Evolutionary conservation across 2,113 vertebrate species (phyloP), one percentile per base, ranked within the genome.

Genomic region (Origma solitaria): DNA sequence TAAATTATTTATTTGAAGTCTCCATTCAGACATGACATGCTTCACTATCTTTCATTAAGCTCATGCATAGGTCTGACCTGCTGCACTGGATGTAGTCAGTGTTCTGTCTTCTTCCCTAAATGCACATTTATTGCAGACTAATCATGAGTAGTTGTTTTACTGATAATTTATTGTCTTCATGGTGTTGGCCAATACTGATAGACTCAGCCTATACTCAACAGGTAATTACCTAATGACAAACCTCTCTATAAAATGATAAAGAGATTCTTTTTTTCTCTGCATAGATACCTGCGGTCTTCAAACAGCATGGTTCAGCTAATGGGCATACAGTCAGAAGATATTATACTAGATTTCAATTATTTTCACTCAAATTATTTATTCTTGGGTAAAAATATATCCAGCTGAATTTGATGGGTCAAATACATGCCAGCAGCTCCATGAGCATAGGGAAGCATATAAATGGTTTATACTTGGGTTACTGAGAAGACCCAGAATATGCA

Each of bases 1-100:
- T 96, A 95, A 96, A 96, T 95, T 91, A 96, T 97, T 97, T 94
- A 97, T 96, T 25, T 92, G 91, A 94, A 84, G 47, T 71, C 65
- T 95, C 80, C 62, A 45, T 82, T 94, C 84, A 91, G 84, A 94
- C 42, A 88, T 45, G 79, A 71, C 87, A 50, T 82, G 72, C 25
- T 94, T 94, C 61, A 35, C 61, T 91, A 30, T 87, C 60, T 88
- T 88, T 91, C 79, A 92, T 94, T 96, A 95, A 81, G 61, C 42
- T 65, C 53, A 40, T 33, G 38, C 42, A 53, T 13, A 76, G 72
- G 38, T 70, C 57, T 94, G 91, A 87, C 57, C 76, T 91, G 30
- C 88, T 96, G 64, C n/a, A 13, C 66, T 85, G 56, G 13, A 68
- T 94, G 50, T 91, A 61, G 60, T 79, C 60, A 68, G 31, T 88